Conservation (phyloP, 2,113 vertebrate genomes). For the Xenus cinereus region DNA sequence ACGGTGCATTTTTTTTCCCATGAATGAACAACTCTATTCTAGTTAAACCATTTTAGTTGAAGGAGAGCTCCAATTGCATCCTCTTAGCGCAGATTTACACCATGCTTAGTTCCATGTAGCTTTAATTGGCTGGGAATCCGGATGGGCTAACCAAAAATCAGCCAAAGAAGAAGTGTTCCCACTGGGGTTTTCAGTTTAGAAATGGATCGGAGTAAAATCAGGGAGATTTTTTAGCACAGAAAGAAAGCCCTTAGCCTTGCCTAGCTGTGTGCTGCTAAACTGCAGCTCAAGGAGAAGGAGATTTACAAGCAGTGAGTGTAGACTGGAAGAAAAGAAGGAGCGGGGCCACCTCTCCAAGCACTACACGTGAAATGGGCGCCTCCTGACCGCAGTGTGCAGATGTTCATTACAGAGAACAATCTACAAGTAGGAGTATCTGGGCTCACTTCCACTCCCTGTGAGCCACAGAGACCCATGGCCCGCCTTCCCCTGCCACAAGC, state of each 20-base stretch:
- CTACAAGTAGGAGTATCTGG: not conserved
- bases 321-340: not conserved
- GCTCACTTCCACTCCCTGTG: not conserved
- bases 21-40: not conserved
- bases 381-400: fast-evolving
- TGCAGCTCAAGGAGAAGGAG: not conserved
- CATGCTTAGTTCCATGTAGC: not conserved
- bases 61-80: not conserved
- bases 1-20: not conserved
- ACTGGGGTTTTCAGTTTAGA: not conserved
- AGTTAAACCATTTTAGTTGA: not conserved
- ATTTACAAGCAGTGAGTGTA: not conserved
- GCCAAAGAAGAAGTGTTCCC: not conserved
- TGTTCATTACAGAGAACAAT: not conserved
- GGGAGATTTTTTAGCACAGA: not conserved
- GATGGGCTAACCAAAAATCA: not conserved
- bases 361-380: fast-evolving
- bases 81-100: not conserved
- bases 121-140: not conserved
- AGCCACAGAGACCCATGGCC: not conserved
- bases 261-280: not conserved
- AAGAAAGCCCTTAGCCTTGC: not conserved
- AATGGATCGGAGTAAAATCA: not conserved
- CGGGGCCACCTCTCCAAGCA: not conserved
- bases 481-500: not conserved